phyloP scores from a whole-genome alignment of 2,113 vertebrate genomes.

The Perca schrenkii region DNA sequence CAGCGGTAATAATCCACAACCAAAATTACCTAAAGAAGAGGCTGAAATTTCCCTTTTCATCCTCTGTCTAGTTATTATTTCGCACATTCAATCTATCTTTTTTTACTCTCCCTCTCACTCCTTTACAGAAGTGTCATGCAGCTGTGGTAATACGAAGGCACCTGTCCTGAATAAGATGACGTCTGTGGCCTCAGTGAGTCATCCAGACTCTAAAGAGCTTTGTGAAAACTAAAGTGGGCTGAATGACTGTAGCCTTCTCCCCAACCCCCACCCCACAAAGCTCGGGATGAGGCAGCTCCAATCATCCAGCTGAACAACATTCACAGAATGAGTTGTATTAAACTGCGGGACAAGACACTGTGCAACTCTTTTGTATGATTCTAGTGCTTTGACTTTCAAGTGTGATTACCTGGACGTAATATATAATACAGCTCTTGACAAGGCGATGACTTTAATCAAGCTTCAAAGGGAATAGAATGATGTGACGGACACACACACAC shows the following conservation, averaged over 20 bases:
- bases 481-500: neutral
- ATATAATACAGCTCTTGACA: slow-evolving; percentile 52
- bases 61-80: neutral
- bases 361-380: slow-evolving; percentile 39
- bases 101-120: neutral
- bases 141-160: slow-evolving; percentile 39
- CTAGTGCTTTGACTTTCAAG: slow-evolving; percentile 57
- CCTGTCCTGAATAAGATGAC: slow-evolving; percentile 61
- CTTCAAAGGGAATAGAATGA: slow-evolving; percentile 47
- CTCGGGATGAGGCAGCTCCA: slow-evolving; percentile 46
- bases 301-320: slow-evolving; percentile 43
- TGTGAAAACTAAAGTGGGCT: slow-evolving; percentile 29
- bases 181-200: slow-evolving; percentile 63
- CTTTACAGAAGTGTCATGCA: slow-evolving; percentile 3
- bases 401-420: slow-evolving; percentile 55
- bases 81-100: neutral
- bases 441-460: slow-evolving; percentile 53
- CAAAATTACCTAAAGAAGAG: neutral
- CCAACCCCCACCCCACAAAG: slow-evolving; percentile 16
- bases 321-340: slow-evolving; percentile 43
- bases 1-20: neutral
- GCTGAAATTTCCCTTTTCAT: neutral
- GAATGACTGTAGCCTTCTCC: slow-evolving; percentile 37
- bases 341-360: slow-evolving; percentile 44
- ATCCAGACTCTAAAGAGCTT: slow-evolving; percentile 51